Base-by-base conservation (phyloP, 2,888 invertebrate genomes). In the Leptarthrus brevirostris region DNA sequence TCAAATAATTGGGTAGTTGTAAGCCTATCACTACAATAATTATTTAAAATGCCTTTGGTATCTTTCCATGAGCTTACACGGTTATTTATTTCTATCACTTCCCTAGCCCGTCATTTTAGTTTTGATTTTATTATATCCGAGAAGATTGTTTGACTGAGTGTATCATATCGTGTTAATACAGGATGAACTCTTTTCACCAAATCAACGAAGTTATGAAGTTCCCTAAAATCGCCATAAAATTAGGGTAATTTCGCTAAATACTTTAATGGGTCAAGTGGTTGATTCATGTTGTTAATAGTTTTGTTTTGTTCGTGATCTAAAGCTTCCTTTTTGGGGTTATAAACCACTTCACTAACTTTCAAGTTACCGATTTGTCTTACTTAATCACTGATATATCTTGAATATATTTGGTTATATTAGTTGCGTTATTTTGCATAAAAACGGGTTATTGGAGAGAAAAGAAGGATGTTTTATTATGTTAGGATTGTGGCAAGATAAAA, bases 11-110 rank as follows among this genome's bases (percentile, higher is more conserved):
- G 72, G 30, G 69, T 53, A 20, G 40, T n/a, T 3, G 61, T 70
- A 10, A 26, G 5, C 10, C 75, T 52, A 36, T 75, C 75, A 49
- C 75, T 70, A 12, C 73, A 75, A 24, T 75, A 30, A 30, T 30
- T 30, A 30, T 30, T 30, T 30, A 30, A 30, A 30, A 30, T 8
- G 8, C 8, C 30, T 52, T 20, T 52, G 8, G 20, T 52, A 20
- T 52, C 52, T 14, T 10, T 14, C 71, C 74, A 70, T 0, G 40
- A 61, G 1, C 52, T 58, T 3, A 61, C 30, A 4, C 70, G 61
- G 2, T 10, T 34, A 56, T 61, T 70, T 30, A 74, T 71, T 58
- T 74, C 70, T 6, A 70, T 74, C 2, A 52, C 47, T 16, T 58
- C 61, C 16, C 61, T 16, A 6, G 74, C 34, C 34, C 34, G 66